Conservation (phyloP, 1,140 invertebrate genomes). For the Conus ventricosus region DNA sequence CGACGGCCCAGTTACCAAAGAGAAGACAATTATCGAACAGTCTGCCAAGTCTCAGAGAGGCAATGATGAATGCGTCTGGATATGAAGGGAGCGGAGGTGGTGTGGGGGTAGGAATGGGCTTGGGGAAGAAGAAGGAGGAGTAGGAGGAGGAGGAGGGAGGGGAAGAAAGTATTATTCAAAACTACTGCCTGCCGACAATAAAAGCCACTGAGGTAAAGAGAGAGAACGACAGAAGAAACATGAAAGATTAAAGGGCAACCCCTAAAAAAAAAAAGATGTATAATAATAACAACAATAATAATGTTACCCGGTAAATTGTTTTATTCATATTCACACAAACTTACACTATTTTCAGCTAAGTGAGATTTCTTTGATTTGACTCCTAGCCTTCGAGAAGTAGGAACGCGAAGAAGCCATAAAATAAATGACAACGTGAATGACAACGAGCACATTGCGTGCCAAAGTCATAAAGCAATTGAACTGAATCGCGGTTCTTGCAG, state of each 20-base stretch:
- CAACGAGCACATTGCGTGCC: neutral
- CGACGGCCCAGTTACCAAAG: no score
- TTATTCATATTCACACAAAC: neutral
- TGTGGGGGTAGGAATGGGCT: neutral
- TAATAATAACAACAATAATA: no score
- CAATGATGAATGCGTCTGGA: no score
- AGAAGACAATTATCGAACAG: no score
- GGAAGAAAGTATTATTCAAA: neutral
- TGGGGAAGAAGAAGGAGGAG: neutral
- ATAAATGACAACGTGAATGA: constrained; percentile 1
- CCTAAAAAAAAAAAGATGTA: neutral
- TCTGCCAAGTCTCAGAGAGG: no score
- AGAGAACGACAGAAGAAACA: neutral
- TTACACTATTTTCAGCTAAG: neutral
- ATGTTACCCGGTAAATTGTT: neutral
- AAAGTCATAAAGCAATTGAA: neutral
- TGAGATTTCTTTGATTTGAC: neutral
- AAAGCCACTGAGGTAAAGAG: neutral
- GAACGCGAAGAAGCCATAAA: neutral
- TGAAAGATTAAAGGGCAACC: constrained; percentile 1
- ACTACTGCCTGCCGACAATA: neutral
- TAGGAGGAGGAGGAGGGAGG: neutral
- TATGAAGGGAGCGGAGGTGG: neutral
- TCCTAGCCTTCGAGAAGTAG: neutral
- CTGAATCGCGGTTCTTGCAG: neutral